Percentiles rank a stretch among this genome's conserved stretches.
Evolutionary conservation across 2,113 vertebrate genomes (phyloP).

Genomic region (Terrapene triunguis): DNA sequence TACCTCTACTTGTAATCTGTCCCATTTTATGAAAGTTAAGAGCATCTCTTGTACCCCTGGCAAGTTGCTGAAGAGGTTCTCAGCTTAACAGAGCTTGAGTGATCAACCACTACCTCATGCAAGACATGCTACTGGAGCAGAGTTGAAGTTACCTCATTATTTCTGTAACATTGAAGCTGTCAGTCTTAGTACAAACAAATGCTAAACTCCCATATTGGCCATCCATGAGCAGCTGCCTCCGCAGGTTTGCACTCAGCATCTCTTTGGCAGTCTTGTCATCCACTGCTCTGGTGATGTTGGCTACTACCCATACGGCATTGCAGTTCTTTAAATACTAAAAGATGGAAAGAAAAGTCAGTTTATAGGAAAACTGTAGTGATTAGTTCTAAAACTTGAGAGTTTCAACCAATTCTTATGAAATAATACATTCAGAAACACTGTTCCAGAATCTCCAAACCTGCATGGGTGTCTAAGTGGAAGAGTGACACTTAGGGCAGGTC

Average conservation of each 20-base stretch:
- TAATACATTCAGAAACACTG: not conserved
- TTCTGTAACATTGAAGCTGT: slow-evolving; percentile 6
- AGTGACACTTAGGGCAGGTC: not conserved
- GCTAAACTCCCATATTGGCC: slow-evolving; percentile 24
- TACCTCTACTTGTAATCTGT: not conserved
- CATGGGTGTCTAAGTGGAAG: not conserved
- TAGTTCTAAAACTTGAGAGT: not conserved
- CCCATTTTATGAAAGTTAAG: not conserved
- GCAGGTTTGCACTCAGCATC: not conserved
- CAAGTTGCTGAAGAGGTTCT: not conserved
- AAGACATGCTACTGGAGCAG: not conserved
- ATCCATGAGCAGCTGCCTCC: slow-evolving; percentile 44
- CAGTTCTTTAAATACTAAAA: slow-evolving; percentile 45
- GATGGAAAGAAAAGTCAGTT: not conserved
- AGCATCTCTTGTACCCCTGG: not conserved
- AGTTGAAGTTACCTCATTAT: slow-evolving; percentile 9
- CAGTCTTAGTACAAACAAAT: slow-evolving; percentile 44
- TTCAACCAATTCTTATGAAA: not conserved
- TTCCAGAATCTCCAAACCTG: not conserved
- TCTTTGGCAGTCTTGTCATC: slow-evolving; percentile 52
- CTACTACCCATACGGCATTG: slow-evolving; percentile 23
- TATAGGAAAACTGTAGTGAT: not conserved
- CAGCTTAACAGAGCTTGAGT: not conserved
- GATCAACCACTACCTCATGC: not conserved
- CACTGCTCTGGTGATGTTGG: slow-evolving; percentile 31